Evolutionary conservation across 2,113 vertebrate genomes (phyloP), one percentile per base, ranked within the genome.

Genomic region (Stictonetta naevosa): DNA sequence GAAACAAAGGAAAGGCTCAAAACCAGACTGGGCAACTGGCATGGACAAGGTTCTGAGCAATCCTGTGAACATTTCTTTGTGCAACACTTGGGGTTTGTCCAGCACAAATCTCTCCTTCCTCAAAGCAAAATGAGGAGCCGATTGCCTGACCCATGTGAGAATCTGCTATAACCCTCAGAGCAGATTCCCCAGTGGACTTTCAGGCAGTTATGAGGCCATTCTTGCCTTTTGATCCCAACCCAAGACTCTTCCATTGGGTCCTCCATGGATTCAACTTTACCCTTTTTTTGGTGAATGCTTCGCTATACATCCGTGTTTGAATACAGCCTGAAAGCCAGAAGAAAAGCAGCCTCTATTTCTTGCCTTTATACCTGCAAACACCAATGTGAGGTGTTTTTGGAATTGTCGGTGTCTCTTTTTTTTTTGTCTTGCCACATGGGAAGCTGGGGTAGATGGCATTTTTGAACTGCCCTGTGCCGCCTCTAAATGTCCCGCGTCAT

Each of bases 361-460:
- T 74, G 20, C 44, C 52, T 59, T 63, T 86, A 62, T 38, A 75
- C 38, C 15, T 8, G 6, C 17, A 58, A 17, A 36, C 46, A 11
- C 59, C 46, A 63, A 25, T 0, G 0, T 78, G 85, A n/a, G 40
- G 7, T 62, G 8, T 8, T 96, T 81, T 81, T 44, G 31, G 23
- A 3, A 3, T 40, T 50, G 3, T 5, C 2, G 12, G 3, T 1
- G 0, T 52, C 48, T 21, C 21, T 10, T 26, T 55, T 46, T 55
- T n/a, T n/a, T 22, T 64, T 6, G 10, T 26, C 26, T 71, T 96
- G 18, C 31, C 46, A 36, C 52, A 21, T 13, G 38, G 60, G 38
- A 77, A 55, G 11, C 5, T 2, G 26, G 21, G n/a, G 10, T 46
- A 26, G 75, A 63, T 28, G 53, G 29, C 25, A 19, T 17, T 17